A percentile compares a stretch with the other conserved stretches of the same genome.
phyloP scores from a whole-genome alignment of 2,888 invertebrate genomes.

The Meganola albula region DNA sequence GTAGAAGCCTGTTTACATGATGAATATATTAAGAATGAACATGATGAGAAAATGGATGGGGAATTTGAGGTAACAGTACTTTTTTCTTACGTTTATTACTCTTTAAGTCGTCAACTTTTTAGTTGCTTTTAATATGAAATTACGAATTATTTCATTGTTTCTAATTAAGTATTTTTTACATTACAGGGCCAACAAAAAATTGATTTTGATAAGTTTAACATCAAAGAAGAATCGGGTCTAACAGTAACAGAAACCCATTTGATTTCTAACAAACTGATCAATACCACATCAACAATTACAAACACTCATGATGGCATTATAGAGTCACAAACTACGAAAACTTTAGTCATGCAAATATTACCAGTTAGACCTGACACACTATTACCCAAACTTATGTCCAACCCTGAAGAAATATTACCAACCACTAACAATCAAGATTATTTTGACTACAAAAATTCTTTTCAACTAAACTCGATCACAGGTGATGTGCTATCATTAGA shows the following conservation, averaged over 20 bases:
- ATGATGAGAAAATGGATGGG: too few species aligned
- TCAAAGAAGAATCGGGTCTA: slow-evolving; percentile 53
- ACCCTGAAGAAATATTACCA: slow-evolving; percentile 60
- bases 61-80: slow-evolving; percentile 33
- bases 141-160: too few species aligned
- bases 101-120: background rate
- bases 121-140: too few species aligned
- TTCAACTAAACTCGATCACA: slow-evolving; percentile 66
- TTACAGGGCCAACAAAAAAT: slow-evolving; percentile 38
- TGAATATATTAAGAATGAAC: slow-evolving; percentile 45
- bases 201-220: slow-evolving; percentile 29
- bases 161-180: background rate
- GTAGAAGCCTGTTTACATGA: slow-evolving; percentile 62
- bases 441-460: slow-evolving; percentile 42
- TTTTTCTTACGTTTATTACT: background rate
- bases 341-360: slow-evolving; percentile 60
- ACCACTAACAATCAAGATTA: slow-evolving; percentile 33
- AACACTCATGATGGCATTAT: slow-evolving; percentile 49
- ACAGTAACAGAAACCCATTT: slow-evolving; percentile 59
- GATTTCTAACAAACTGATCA: slow-evolving; percentile 61
- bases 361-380: slow-evolving; percentile 35
- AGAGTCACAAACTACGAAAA: slow-evolving; percentile 56
- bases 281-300: slow-evolving; percentile 56
- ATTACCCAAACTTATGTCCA: slow-evolving; percentile 37
- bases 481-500: slow-evolving; percentile 58